These are phyloP conservation scores for Cyprinodon variegatus DNA, from an alignment of 2,113 vertebrate genomes.

Conservation along the genomic window DNA sequence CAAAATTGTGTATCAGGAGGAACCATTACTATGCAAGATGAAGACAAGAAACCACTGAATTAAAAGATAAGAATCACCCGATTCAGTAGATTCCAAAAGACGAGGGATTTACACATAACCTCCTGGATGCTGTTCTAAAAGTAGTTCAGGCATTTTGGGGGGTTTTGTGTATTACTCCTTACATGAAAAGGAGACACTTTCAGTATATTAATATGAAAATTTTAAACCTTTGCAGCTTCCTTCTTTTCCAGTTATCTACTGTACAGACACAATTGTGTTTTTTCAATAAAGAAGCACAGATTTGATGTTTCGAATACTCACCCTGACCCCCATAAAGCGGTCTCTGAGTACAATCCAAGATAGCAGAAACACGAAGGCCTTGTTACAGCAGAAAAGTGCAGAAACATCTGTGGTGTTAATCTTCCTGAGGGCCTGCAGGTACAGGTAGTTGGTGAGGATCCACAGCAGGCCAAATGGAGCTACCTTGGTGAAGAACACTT, in stretches of 20 bases:
- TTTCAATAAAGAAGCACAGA: background rate
- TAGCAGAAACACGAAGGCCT: slow-evolving; percentile 97
- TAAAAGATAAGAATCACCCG: background rate
- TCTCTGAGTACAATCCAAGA: slow-evolving; percentile 98
- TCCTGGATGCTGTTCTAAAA: background rate
- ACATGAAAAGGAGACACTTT: background rate
- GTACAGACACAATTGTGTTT: slow-evolving; percentile 4
- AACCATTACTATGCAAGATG: background rate
- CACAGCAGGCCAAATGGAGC: slow-evolving; percentile 95
- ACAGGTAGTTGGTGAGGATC: slow-evolving; percentile 98
- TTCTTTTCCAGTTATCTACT: background rate
- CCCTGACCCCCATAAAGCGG: slow-evolving; percentile 98
- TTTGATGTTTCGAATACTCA: slow-evolving; percentile 77
- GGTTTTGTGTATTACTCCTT: too few species aligned
- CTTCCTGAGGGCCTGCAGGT: slow-evolving; percentile 97
- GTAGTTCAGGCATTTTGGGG: background rate
- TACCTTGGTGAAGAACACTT: slow-evolving; percentile 94
- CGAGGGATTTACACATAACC: background rate
- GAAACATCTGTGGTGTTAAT: slow-evolving; percentile 96
- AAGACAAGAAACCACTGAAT: background rate
- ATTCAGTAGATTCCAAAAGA: background rate
- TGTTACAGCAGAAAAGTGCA: slow-evolving; percentile 98
- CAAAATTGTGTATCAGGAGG: background rate
- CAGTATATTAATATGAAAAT: background rate
- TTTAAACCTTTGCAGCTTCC: background rate